Percentiles rank a stretch among this genome's conserved stretches.
Evolutionary conservation across 2,888 invertebrate species (phyloP).

Genomic region (Polymixis flavicincta): DNA sequence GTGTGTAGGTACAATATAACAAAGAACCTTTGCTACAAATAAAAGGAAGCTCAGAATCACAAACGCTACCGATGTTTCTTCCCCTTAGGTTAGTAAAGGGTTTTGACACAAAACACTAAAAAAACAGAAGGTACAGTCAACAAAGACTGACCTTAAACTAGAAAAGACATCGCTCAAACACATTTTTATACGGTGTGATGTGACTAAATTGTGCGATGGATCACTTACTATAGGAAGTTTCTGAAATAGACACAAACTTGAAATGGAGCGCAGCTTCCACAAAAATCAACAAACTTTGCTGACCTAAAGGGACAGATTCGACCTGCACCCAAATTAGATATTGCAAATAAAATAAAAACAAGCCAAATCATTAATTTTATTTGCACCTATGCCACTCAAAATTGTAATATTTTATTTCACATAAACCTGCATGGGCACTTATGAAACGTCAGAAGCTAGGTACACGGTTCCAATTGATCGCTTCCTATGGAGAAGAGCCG

Average conservation of each 20-base stretch:
- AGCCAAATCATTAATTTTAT: too few species aligned
- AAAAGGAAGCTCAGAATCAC: conserved; percentile 28
- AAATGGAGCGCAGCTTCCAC: neutral
- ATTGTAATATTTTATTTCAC: too few species aligned
- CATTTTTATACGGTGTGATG: too few species aligned
- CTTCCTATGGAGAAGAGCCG: too few species aligned
- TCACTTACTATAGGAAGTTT: neutral
- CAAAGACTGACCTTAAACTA: neutral
- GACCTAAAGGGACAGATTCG: too few species aligned
- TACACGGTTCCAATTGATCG: too few species aligned
- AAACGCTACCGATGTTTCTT: conserved; percentile 30
- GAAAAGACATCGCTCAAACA: neutral
- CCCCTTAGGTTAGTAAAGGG: conserved; percentile 16
- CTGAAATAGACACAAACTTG: neutral
- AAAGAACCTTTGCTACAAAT: conserved; percentile 21
- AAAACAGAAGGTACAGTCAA: conserved; percentile 10
- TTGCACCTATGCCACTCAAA: too few species aligned
- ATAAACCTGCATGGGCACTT: too few species aligned
- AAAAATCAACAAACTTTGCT: neutral
- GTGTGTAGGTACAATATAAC: neutral
- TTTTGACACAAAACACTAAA: neutral
- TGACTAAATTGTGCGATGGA: too few species aligned
- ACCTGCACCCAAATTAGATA: too few species aligned
- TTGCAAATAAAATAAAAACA: too few species aligned
- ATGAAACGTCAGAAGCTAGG: too few species aligned